Percentiles rank a stretch among this genome's conserved stretches.
These are phyloP conservation scores for Mycteria americana DNA, from an alignment of 2,797 vertebrate genomes.

Conservation along the genomic window DNA sequence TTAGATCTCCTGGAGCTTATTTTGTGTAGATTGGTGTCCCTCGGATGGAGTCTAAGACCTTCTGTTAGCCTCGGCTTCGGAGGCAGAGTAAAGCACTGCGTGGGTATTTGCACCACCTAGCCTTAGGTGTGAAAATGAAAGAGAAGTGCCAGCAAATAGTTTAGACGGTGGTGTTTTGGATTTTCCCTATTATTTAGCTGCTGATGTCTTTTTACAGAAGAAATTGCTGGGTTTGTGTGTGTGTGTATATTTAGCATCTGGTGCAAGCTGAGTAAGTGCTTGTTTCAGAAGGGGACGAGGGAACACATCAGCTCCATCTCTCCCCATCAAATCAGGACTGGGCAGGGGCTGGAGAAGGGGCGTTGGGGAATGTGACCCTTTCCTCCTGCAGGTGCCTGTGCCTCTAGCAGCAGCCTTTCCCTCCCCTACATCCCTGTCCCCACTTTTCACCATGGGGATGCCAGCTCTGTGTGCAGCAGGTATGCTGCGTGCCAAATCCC, in stretches of 20 bases:
- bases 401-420: background rate
- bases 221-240: no score
- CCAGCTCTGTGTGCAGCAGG: background rate
- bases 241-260: background rate
- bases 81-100: background rate
- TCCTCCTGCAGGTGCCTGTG: background rate
- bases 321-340: background rate
- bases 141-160: background rate
- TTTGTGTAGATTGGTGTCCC: background rate
- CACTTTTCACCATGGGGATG: rapidly evolving
- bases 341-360: background rate
- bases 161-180: background rate
- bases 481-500: background rate
- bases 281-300: background rate
- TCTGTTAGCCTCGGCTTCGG: background rate
- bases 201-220: background rate
- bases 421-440: background rate
- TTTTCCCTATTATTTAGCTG: background rate
- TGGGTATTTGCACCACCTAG: background rate
- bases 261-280: background rate
- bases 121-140: background rate
- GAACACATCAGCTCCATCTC: background rate
- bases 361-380: background rate
- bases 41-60: background rate
- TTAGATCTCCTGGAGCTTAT: background rate